Conservation (phyloP, 37 sponge, comb jelly and placozoan species). For the Axinella damicornis region DNA sequence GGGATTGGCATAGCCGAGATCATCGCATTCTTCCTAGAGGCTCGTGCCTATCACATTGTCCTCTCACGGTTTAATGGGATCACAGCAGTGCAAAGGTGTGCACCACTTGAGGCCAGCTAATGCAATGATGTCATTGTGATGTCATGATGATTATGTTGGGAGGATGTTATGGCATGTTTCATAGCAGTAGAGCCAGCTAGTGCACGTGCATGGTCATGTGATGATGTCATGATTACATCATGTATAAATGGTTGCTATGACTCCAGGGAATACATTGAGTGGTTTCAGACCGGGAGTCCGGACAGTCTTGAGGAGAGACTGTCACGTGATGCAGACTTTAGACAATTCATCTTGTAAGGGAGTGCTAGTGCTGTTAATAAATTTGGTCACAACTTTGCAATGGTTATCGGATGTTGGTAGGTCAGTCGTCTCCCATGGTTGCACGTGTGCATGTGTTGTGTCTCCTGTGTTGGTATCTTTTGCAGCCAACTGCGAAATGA, state of each 20-base stretch:
- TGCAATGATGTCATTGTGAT: neutral
- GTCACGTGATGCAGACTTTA: neutral
- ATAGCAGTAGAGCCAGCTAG: too few relatives aligned
- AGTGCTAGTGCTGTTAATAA: too few relatives aligned
- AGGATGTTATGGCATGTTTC: neutral
- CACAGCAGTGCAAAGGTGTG: neutral
- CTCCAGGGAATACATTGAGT: conserved; percentile 18
- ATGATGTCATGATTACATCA: neutral
- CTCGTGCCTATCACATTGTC: conserved; percentile 7
- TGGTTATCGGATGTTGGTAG: too few relatives aligned
- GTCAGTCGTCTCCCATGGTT: too few relatives aligned
- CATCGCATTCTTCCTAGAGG: conserved; percentile 8
- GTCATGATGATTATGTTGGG: neutral
- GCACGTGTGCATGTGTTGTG: too few relatives aligned
- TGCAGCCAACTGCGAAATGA: too few relatives aligned
- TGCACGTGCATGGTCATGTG: neutral
- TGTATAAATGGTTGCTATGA: neutral
- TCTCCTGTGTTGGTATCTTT: too few relatives aligned
- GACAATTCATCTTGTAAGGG: conserved; percentile 22
- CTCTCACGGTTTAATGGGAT: conserved; percentile 15
- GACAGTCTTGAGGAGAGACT: neutral
- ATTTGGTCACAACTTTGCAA: too few relatives aligned
- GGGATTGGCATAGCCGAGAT: neutral
- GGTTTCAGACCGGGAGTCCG: neutral
- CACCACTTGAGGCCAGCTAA: too few relatives aligned